Percentiles rank a stretch among this genome's conserved stretches.
Conservation (phyloP, 2,113 vertebrate genomes). For the Potamarius usumacintae region DNA sequence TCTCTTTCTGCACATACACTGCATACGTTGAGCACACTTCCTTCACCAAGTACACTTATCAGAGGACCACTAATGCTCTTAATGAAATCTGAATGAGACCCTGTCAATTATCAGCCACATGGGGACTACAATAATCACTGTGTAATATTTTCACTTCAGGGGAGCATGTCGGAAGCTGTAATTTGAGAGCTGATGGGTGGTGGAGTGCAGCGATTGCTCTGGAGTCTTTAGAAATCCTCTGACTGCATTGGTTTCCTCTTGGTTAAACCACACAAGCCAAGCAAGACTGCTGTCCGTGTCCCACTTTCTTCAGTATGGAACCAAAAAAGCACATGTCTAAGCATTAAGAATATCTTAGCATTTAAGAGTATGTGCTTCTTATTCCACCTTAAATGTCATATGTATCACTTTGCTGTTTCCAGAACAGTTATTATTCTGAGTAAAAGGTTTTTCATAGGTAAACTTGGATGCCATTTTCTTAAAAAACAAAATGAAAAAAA, state of each 20-base stretch:
- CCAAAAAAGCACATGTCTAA: background rate
- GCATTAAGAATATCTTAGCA: constrained; percentile 12
- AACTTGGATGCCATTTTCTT: background rate
- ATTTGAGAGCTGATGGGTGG: constrained; percentile 42
- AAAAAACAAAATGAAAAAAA: background rate
- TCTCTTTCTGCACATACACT: constrained; percentile 2
- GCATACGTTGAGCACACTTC: constrained; percentile 4
- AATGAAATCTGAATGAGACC: constrained; percentile 46
- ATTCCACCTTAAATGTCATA: constrained; percentile 15
- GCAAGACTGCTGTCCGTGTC: background rate
- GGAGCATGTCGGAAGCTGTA: constrained; percentile 20
- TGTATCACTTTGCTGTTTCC: background rate
- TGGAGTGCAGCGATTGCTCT: constrained; percentile 13
- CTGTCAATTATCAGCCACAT: constrained; percentile 43
- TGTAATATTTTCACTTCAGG: constrained; percentile 50
- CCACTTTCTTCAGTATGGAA: background rate
- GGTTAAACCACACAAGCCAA: background rate
- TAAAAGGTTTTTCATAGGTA: background rate
- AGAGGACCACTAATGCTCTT: constrained; percentile 3
- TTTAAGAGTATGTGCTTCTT: background rate
- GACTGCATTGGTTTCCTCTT: background rate
- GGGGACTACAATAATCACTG: constrained; percentile 46
- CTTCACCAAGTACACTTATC: constrained; percentile 35
- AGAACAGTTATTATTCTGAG: background rate
- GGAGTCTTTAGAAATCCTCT: background rate